These are phyloP conservation scores for Lathamus discolor DNA, from an alignment of 2,113 vertebrate genomes.

Conservation along the genomic window DNA sequence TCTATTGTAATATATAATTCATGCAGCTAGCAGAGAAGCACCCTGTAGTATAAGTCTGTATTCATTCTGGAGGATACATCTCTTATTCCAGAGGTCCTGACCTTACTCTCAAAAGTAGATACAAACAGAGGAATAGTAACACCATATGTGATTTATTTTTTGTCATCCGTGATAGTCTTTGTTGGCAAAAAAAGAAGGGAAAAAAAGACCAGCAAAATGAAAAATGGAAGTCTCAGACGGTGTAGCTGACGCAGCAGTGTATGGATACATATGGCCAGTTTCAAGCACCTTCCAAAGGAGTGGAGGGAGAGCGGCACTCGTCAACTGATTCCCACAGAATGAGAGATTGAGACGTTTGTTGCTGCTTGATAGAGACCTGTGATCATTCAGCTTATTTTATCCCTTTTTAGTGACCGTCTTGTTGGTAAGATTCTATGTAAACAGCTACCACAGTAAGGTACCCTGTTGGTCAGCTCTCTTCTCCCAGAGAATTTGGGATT, in stretches of 20 bases:
- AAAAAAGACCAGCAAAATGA: neutral
- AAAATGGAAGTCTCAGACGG: neutral
- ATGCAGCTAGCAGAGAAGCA: neutral
- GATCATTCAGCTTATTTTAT: neutral
- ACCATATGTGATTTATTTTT: neutral
- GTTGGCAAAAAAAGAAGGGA: neutral
- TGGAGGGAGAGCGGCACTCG: rapidly evolving
- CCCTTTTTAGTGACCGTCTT: neutral
- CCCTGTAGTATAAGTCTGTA: neutral
- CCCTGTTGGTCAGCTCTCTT: neutral
- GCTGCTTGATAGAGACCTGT: neutral
- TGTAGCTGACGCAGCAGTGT: rapidly evolving
- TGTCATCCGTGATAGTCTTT: neutral
- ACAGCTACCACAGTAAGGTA: neutral
- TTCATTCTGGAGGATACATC: neutral
- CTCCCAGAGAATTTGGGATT: neutral
- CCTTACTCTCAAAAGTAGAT: neutral
- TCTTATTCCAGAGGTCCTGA: neutral
- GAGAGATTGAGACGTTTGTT: neutral
- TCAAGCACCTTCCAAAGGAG: neutral
- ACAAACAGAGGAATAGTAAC: neutral
- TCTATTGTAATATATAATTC: neutral
- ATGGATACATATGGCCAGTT: neutral
- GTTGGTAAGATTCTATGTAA: neutral
- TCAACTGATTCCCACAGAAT: neutral